A percentile compares a stretch with the other conserved stretches of the same genome.
These are phyloP conservation scores for Platycheirus albimanus DNA, from an alignment of 2,888 invertebrate species.

Conservation along the genomic window DNA sequence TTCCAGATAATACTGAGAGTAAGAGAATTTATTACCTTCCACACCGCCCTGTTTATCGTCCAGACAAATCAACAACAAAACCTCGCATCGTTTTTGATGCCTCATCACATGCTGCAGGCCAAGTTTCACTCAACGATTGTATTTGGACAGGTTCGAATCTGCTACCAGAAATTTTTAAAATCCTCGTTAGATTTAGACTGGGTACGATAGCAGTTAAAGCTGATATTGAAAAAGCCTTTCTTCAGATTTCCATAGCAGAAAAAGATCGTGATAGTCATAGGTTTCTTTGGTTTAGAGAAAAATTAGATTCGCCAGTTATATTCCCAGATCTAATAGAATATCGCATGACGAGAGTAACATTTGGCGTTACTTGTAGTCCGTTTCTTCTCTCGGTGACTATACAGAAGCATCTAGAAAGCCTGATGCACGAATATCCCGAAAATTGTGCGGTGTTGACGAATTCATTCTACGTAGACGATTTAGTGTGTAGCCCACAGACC, in stretches of 20 bases:
- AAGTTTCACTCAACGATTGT: not conserved
- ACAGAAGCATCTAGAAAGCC: not conserved
- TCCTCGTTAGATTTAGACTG: not conserved
- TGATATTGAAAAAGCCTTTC: not conserved
- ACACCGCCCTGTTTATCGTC: conserved; percentile 24
- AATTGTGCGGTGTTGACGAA: not conserved
- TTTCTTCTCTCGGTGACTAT: not conserved
- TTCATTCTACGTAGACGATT: conserved; percentile 23
- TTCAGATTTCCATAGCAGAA: not conserved
- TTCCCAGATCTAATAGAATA: not conserved
- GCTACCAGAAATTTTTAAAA: not conserved
- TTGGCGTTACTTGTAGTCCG: not conserved
- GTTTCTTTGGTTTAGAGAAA: not conserved
- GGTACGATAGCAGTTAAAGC: not conserved
- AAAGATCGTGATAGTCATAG: not conserved
- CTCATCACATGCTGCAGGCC: not conserved
- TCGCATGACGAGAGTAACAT: not conserved
- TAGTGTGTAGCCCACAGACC: not conserved
- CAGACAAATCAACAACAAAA: conserved; percentile 11
- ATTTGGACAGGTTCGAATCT: not conserved
- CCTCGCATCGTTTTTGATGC: not conserved
- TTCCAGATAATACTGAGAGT: not conserved
- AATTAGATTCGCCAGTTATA: not conserved
- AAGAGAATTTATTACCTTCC: conserved; percentile 17
- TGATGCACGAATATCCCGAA: not conserved